Percentiles rank a stretch among this genome's conserved stretches.
phyloP scores from a whole-genome alignment of 2,888 invertebrate genomes.

The Himalopsyche tibetana region DNA sequence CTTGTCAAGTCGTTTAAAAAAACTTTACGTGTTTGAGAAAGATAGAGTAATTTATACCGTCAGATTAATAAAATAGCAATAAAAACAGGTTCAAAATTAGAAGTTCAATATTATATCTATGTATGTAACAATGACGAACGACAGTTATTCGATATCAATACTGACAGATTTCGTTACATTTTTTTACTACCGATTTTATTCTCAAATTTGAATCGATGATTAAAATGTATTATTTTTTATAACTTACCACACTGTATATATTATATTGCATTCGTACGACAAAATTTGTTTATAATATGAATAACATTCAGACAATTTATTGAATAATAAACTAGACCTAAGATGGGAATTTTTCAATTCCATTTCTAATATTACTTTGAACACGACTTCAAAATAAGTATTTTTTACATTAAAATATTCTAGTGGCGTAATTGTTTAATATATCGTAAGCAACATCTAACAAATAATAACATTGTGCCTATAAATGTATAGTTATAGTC shows the following conservation, averaged over 20 bases:
- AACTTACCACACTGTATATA: background rate
- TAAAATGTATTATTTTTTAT: background rate
- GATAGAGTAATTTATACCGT: no score
- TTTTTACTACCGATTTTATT: background rate
- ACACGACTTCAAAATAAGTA: conserved; percentile 40
- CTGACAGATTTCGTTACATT: background rate
- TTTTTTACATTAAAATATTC: conserved; percentile 47
- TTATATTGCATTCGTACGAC: background rate
- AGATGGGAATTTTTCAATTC: conserved; percentile 12
- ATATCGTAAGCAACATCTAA: conserved; percentile 3
- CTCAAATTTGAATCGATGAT: conserved; percentile 21
- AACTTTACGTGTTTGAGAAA: no score
- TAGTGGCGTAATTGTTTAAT: background rate
- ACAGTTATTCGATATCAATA: conserved; percentile 6
- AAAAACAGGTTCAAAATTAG: no score
- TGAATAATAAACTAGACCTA: conserved; percentile 19
- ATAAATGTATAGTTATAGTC: conserved; percentile 62
- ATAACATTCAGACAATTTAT: background rate
- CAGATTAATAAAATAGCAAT: no score
- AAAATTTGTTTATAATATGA: background rate
- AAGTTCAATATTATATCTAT: no score
- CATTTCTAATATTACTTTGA: conserved; percentile 40
- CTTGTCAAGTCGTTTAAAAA: no score
- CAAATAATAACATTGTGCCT: conserved; percentile 42
- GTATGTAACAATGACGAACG: background rate